Evolutionary conservation across 30 jellyfish, hydroid and myxozoan genomes (phyloP).

Genomic region (Chironex yamaguchii): DNA sequence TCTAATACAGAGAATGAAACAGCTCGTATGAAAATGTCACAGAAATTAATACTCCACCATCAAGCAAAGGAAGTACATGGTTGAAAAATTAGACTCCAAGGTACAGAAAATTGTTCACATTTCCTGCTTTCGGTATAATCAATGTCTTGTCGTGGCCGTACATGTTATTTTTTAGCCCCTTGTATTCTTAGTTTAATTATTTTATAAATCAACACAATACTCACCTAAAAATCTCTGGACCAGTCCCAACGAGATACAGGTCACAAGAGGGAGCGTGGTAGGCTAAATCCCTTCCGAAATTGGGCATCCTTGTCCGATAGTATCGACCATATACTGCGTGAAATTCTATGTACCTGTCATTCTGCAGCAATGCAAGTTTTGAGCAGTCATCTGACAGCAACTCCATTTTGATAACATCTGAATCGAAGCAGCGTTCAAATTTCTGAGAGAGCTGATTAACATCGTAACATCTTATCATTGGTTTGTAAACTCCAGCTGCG

Average conservation of each 20-base stretch:
- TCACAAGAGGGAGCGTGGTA: constrained; percentile 95
- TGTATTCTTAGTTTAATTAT: too few relatives aligned
- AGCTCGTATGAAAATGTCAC: too few relatives aligned
- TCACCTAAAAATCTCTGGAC: constrained; percentile 78
- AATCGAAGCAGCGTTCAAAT: constrained; percentile 95
- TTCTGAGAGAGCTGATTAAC: constrained; percentile 86
- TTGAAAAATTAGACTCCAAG: too few relatives aligned
- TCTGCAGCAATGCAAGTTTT: constrained; percentile 82
- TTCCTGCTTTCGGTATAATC: too few relatives aligned
- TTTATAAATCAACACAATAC: too few relatives aligned
- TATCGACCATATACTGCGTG: constrained; percentile 99
- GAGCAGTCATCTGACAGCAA: constrained; percentile 96
- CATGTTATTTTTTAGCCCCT: too few relatives aligned
- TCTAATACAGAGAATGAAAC: too few relatives aligned
- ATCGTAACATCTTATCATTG: constrained; percentile 92
- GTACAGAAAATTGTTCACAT: too few relatives aligned
- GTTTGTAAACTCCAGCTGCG: constrained; percentile 96
- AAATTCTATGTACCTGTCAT: constrained; percentile 94
- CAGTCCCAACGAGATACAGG: constrained; percentile 91
- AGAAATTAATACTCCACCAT: too few relatives aligned
- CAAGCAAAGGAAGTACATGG: too few relatives aligned
- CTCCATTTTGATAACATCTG: constrained; percentile 91
- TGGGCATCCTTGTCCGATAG: constrained; percentile 98
- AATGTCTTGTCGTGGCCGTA: too few relatives aligned
- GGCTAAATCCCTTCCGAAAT: constrained; percentile 96